Evolutionary conservation across 2,888 invertebrate genomes (phyloP).

Genomic region (Agonopterix alstromeriana): DNA sequence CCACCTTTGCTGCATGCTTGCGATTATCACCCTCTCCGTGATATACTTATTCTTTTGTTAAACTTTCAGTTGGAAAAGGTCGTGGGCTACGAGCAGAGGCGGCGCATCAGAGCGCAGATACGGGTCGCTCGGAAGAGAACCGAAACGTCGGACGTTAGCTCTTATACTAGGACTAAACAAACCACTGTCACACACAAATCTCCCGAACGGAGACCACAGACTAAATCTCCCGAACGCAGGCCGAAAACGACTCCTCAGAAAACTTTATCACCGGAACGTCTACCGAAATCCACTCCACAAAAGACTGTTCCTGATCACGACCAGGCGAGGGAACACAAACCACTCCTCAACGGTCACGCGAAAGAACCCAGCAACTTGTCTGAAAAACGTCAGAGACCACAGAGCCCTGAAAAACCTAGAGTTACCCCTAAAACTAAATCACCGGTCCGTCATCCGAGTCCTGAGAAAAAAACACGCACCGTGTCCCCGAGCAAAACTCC

Average conservation of each 20-base stretch:
- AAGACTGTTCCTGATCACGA: slow-evolving; percentile 15
- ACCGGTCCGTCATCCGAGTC: slow-evolving; percentile 48
- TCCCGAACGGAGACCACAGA: slow-evolving; percentile 17
- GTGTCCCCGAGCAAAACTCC: slow-evolving; percentile 50
- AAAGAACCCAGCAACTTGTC: slow-evolving; percentile 32
- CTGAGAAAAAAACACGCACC: slow-evolving; percentile 56
- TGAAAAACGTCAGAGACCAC: slow-evolving; percentile 30
- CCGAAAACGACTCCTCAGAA: slow-evolving; percentile 27
- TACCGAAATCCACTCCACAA: slow-evolving; percentile 24
- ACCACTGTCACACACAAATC: slow-evolving; percentile 29
- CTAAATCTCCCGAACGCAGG: slow-evolving; percentile 36
- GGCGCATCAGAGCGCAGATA: slow-evolving; percentile 86
- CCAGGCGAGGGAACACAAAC: slow-evolving; percentile 26
- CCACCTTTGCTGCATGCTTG: slow-evolving; percentile 25
- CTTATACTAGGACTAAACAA: slow-evolving; percentile 33
- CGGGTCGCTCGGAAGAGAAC: slow-evolving; percentile 81
- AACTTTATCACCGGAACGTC: slow-evolving; percentile 37
- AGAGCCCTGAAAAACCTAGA: slow-evolving; percentile 51
- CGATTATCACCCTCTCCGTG: slow-evolving; percentile 20
- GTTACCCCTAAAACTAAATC: slow-evolving; percentile 32
- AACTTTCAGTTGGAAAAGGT: slow-evolving; percentile 83
- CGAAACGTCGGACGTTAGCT: slow-evolving; percentile 42
- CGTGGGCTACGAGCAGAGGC: slow-evolving; percentile 85
- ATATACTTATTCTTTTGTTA: slow-evolving; percentile 23
- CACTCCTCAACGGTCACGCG: slow-evolving; percentile 37